These are phyloP conservation scores for Odiellus spinosus DNA, from an alignment of 2,888 invertebrate species.

Conservation along the genomic window DNA sequence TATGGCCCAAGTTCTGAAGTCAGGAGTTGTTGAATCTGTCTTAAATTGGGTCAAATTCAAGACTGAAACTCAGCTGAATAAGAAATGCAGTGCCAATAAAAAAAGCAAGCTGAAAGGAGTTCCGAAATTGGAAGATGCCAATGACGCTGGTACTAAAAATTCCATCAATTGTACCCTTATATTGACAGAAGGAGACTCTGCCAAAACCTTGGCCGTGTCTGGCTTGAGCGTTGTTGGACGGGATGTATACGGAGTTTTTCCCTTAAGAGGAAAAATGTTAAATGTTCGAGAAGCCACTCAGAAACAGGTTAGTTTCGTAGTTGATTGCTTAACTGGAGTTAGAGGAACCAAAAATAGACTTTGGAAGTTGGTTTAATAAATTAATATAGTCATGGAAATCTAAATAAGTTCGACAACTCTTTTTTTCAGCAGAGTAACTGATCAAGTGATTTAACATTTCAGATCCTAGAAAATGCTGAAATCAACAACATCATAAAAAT, in stretches of 20 bases:
- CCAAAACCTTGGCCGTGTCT: constrained; percentile 91
- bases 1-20: constrained; percentile 44
- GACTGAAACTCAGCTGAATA: constrained; percentile 69
- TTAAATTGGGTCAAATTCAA: constrained; percentile 92
- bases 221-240: constrained; percentile 86
- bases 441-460: too few species aligned
- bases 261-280: constrained; percentile 82
- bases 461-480: constrained; percentile 85
- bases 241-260: constrained; percentile 92
- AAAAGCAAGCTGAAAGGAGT: constrained; percentile 73
- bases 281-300: constrained; percentile 95
- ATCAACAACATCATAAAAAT: constrained; percentile 94
- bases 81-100: constrained; percentile 69
- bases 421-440: too few species aligned
- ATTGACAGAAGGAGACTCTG: constrained; percentile 99
- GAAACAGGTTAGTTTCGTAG: constrained; percentile 51
- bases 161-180: constrained; percentile 86
- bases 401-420: too few species aligned
- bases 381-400: too few species aligned
- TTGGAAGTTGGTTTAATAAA: too few species aligned
- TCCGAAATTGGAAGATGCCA: constrained; percentile 94
- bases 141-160: constrained; percentile 77
- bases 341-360: too few species aligned
- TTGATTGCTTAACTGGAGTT: too few species aligned
- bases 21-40: constrained; percentile 86